Conservation (phyloP, 1,140 invertebrate species). For the Orchestia grillus region DNA sequence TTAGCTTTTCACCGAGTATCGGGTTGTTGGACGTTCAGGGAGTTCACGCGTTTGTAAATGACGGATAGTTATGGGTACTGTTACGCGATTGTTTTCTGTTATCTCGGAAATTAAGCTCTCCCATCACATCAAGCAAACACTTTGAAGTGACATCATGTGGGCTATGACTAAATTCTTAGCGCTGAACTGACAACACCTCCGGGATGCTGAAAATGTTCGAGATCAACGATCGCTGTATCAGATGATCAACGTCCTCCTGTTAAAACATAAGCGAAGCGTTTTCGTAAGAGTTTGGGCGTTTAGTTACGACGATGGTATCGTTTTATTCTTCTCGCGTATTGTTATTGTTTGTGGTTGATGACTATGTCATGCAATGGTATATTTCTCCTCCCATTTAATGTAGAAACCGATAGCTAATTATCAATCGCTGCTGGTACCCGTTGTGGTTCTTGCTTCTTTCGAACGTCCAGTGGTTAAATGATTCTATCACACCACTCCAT, state of each 20-base stretch:
- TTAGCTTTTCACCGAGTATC: no score
- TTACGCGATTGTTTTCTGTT: no score
- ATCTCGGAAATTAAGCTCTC: no score
- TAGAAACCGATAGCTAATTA: background rate
- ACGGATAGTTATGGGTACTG: no score
- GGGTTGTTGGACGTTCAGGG: no score
- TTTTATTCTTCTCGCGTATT: background rate
- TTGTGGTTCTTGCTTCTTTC: conserved; percentile 25
- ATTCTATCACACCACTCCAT: background rate
- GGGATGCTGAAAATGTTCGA: no score
- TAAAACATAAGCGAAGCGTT: background rate
- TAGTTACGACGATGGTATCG: background rate
- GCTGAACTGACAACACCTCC: no score
- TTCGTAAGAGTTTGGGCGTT: background rate
- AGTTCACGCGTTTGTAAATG: no score
- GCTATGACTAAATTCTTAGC: no score
- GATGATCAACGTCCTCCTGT: background rate
- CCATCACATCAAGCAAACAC: no score
- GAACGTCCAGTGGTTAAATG: conserved; percentile 28
- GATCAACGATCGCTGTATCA: background rate
- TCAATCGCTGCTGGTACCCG: background rate
- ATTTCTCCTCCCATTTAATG: conserved; percentile 11
- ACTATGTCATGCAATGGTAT: conserved; percentile 20
- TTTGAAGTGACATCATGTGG: no score
- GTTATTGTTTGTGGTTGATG: conserved; percentile 9